Conservation (phyloP, 2,113 vertebrate species). For the Pagrus major region DNA sequence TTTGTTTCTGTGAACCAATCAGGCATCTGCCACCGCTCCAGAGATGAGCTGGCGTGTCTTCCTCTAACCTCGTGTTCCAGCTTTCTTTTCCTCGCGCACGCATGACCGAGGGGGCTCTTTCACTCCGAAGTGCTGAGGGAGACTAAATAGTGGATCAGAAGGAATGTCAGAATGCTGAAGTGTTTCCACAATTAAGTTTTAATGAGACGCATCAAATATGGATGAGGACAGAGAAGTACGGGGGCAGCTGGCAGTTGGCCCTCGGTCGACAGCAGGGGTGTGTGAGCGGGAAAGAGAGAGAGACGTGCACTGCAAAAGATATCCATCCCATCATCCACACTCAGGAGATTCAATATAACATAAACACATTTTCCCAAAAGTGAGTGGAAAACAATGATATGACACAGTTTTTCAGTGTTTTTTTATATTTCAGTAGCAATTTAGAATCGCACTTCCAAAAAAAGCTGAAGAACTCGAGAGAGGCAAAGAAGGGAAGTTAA, state of each 20-base stretch:
- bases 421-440: too few relatives aligned
- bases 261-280: conserved; percentile 49
- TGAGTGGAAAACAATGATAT: not conserved
- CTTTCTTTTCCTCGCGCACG: conserved; percentile 13
- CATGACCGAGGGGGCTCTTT: conserved; percentile 43
- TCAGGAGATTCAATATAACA: not conserved
- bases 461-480: too few relatives aligned
- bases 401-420: too few relatives aligned
- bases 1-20: conserved; percentile 21
- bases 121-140: conserved; percentile 54
- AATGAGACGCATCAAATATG: conserved; percentile 79
- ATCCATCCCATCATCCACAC: not conserved
- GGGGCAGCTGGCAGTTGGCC: conserved; percentile 64
- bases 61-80: conserved; percentile 7
- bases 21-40: not conserved
- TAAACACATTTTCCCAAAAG: not conserved
- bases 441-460: too few relatives aligned
- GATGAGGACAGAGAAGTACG: conserved; percentile 68
- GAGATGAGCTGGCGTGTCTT: conserved; percentile 18
- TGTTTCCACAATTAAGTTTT: conserved; percentile 75
- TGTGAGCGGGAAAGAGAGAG: not conserved
- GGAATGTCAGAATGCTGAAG: conserved; percentile 66
- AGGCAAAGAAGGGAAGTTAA: too few relatives aligned
- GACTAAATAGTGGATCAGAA: conserved; percentile 67
- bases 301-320: not conserved